phyloP scores from a whole-genome alignment of 1,140 invertebrate genomes.

The Teleopsis dalmanni region DNA sequence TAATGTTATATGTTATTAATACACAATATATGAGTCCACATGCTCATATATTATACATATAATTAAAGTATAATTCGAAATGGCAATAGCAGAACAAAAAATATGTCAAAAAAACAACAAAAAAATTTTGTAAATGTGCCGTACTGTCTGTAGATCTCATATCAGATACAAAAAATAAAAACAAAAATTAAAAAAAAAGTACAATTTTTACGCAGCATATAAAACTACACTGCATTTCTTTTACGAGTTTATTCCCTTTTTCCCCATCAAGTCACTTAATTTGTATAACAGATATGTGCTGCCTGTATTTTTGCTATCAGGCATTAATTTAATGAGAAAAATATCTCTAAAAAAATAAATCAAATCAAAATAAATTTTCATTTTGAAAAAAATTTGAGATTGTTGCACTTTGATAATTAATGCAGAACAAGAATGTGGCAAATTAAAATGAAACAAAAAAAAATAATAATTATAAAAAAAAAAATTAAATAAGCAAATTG shows the following conservation, averaged over 20 bases:
- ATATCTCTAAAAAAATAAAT: no score
- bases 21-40: no score
- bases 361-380: no score
- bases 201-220: conserved; percentile 1
- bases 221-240: background rate
- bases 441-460: background rate
- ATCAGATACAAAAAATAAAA: background rate
- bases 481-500: no score
- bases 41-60: no score
- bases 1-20: no score
- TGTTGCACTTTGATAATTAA: conserved; percentile 34
- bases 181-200: background rate
- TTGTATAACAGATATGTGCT: background rate
- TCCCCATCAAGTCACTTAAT: background rate
- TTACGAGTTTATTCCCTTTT: background rate
- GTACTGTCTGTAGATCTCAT: conserved; percentile 9
- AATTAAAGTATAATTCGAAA: no score
- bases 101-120: background rate
- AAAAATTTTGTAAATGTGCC: conserved; percentile 6
- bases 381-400: conserved; percentile 5
- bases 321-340: no score
- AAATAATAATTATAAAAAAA: no score
- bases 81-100: no score
- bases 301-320: conserved; percentile 1
- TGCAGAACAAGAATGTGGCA: conserved; percentile 28